Evolutionary conservation across 2,113 vertebrate species (phyloP).

Genomic region (Poeciliopsis turrubarensis): DNA sequence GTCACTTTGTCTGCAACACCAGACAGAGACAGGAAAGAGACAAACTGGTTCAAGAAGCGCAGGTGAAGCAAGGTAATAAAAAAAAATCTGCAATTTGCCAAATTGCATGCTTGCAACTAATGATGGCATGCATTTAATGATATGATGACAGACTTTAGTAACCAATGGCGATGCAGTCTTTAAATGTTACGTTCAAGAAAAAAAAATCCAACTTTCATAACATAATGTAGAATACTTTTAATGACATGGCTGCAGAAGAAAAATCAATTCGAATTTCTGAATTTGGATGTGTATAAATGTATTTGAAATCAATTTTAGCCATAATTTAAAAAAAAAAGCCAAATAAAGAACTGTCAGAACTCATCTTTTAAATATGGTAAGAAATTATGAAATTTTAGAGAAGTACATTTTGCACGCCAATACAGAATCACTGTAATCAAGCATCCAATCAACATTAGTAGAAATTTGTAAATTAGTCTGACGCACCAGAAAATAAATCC

Average conservation of each 20-base stretch:
- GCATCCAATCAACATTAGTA: conserved; percentile 6
- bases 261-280: conserved; percentile 30
- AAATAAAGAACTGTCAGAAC: conserved; percentile 3
- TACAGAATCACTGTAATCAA: not conserved
- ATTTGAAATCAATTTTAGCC: conserved; percentile 2
- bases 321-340: not conserved
- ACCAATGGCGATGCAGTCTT: conserved; percentile 50
- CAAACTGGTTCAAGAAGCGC: conserved; percentile 40
- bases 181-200: conserved; percentile 48
- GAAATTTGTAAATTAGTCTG: not conserved
- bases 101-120: conserved; percentile 69
- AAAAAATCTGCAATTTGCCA: conserved; percentile 68
- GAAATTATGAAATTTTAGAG: not conserved
- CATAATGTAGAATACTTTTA: conserved; percentile 41
- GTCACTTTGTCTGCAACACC: conserved; percentile 75
- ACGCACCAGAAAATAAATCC: conserved; percentile 7
- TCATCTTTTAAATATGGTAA: conserved; percentile 8
- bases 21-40: conserved; percentile 45
- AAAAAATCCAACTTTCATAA: conserved; percentile 55
- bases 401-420: not conserved
- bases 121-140: conserved; percentile 66
- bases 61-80: conserved; percentile 73
- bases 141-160: conserved; percentile 46
- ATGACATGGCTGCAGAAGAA: conserved; percentile 28
- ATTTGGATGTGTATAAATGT: conserved; percentile 23